Conservation (phyloP, 2,797 vertebrate genomes). For the Argentina silus region DNA sequence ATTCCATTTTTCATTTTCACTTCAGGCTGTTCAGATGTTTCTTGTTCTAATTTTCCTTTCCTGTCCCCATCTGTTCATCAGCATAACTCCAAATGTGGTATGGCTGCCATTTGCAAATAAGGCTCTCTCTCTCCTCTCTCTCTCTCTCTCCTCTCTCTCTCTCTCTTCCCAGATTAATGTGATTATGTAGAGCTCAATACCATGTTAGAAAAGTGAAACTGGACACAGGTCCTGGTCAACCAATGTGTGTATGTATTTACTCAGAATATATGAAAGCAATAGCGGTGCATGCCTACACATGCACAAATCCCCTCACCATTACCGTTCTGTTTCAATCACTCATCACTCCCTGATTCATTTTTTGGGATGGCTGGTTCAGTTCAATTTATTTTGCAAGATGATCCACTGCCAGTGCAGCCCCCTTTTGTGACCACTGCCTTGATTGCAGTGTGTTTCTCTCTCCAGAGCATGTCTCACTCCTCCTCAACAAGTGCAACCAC, state of each 20-base stretch:
- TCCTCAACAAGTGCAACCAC: not conserved
- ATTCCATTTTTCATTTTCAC: slow-evolving; percentile 30
- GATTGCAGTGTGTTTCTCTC: not conserved
- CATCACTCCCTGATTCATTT: not conserved
- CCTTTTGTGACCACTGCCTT: slow-evolving; percentile 14
- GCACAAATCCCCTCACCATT: not conserved
- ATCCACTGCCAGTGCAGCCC: slow-evolving; percentile 15
- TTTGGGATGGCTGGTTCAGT: slow-evolving; percentile 1
- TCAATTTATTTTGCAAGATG: slow-evolving; percentile 36
- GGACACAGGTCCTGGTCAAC: not conserved
- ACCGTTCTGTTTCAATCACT: not conserved
- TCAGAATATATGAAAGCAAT: not conserved
- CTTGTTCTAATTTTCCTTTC: not conserved
- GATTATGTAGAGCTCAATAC: not conserved
- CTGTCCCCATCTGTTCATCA: not conserved
- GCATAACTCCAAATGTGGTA: not conserved
- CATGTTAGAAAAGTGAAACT: not conserved
- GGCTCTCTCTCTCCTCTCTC: too few relatives aligned
- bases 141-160: not conserved
- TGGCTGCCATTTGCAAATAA: not conserved
- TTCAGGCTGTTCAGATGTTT: slow-evolving; percentile 10
- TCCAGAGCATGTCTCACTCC: not conserved
- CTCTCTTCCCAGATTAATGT: not conserved
- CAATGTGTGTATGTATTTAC: not conserved
- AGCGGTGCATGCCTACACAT: not conserved